Evolutionary conservation across 2,888 invertebrate genomes (phyloP), one percentile per base, ranked within the genome.

Genomic region (Lucinisca nassula): DNA sequence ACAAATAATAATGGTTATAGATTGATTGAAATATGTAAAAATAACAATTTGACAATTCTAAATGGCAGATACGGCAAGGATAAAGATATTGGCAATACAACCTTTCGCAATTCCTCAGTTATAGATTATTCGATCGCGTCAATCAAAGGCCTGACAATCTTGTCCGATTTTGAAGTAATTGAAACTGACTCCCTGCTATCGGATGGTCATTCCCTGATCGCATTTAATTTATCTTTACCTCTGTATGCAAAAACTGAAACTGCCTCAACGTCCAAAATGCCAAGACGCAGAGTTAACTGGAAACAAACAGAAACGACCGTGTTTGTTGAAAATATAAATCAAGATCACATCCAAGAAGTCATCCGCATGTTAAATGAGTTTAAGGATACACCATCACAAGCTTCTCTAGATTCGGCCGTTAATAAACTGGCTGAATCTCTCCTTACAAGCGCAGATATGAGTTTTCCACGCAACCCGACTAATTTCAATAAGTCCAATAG

Each of bases 21-120:
- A n/a, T 61, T 61, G 30, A 12, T 61, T 27, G 61, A n/a, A 10
- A n/a, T 61, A n/a, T 61, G 61, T 61, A 61, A 61, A n/a, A 12
- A n/a, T 30, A 38, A 79, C 27, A 79, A 79, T 24, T 45, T 70
- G 17, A 12, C 38, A 8, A 70, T 55, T 24, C 14, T 78, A 4
- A 78, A 78, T 38, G 78, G 78, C 8, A 21, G 78, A 78, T 27
- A 21, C 35, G 61, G 58, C 27, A n/a, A 21, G 6, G 78, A 78
- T 35, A 78, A n/a, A 21, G 17, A 10, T n/a, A 12, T 35, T 21
- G 58, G 78, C 17, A 35, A 35, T 2, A 4, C 51, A 10, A 78
- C 78, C 4, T 78, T 78, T 37, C 12, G 40, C 6, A 10, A 35
- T 35, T n/a, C 12, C 2, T 78, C 78, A n/a, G 58, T 78, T 4